These are phyloP conservation scores for Ranitomeya imitator DNA, from an alignment of 2,113 vertebrate genomes.

Conservation along the genomic window DNA sequence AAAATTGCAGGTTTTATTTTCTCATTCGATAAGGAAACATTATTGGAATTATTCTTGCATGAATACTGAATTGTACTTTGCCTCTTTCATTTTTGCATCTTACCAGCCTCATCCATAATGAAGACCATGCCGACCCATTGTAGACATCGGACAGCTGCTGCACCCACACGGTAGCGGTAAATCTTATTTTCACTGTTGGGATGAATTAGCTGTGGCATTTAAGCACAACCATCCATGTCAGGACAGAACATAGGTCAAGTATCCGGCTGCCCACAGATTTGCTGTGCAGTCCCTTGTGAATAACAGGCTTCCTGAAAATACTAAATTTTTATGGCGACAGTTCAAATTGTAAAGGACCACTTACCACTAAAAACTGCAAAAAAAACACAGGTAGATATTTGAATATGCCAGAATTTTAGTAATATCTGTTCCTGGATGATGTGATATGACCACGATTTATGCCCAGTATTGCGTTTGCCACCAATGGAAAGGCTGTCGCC, in stretches of 20 bases:
- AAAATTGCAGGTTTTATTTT: too few relatives aligned
- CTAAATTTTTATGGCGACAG: neutral
- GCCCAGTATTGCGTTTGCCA: too few relatives aligned
- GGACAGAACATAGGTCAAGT: neutral
- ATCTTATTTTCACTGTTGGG: slow-evolving; percentile 38
- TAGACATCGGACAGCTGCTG: slow-evolving; percentile 17
- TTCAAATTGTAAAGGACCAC: neutral
- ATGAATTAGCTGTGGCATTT: slow-evolving; percentile 26
- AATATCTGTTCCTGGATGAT: neutral
- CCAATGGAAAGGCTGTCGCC: too few relatives aligned
- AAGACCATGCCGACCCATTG: neutral
- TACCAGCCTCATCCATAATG: neutral
- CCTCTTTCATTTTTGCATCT: neutral
- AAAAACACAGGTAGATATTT: neutral
- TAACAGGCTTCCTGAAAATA: neutral
- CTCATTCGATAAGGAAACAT: neutral
- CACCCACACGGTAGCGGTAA: neutral
- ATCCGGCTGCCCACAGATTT: neutral
- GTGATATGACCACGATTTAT: neutral
- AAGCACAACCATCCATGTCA: neutral
- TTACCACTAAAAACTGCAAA: neutral
- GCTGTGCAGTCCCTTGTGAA: neutral
- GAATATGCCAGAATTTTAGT: too few relatives aligned
- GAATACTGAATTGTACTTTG: neutral
- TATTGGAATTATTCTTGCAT: neutral